Conservation (phyloP, 2,888 invertebrate species). For the Fragum fragum region DNA sequence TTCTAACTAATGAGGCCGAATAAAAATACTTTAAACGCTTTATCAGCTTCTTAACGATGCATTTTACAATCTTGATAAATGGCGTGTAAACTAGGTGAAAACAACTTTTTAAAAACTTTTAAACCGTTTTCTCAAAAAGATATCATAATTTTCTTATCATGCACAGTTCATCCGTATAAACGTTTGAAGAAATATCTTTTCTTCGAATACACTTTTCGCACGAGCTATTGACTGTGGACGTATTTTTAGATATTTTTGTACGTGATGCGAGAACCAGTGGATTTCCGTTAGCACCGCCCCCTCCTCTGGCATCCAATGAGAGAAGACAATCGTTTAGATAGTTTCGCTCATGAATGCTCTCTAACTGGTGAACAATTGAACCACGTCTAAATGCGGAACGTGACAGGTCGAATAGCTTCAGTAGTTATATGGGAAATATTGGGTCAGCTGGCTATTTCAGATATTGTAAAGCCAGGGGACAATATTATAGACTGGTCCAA, state of each 20-base stretch:
- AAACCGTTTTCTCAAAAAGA: neutral
- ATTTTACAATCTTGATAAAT: slow-evolving; percentile 14
- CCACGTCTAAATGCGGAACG: slow-evolving; percentile 37
- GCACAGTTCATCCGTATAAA: neutral
- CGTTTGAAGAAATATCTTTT: neutral
- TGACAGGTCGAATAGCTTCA: slow-evolving; percentile 38
- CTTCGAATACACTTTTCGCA: slow-evolving; percentile 41
- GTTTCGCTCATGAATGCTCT: slow-evolving; percentile 32
- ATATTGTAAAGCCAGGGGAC: too few species aligned
- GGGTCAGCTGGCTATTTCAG: neutral
- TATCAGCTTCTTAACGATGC: slow-evolving; percentile 14
- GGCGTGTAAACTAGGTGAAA: slow-evolving; percentile 27
- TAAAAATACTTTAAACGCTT: slow-evolving; percentile 19
- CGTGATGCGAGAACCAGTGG: slow-evolving; percentile 45
- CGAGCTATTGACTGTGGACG: slow-evolving; percentile 42
- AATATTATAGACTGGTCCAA: too few species aligned
- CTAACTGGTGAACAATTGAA: slow-evolving; percentile 48
- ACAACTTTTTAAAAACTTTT: neutral
- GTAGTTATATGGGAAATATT: slow-evolving; percentile 1
- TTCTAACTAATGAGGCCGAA: slow-evolving; percentile 2
- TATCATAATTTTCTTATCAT: slow-evolving; percentile 2
- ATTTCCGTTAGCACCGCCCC: slow-evolving; percentile 44
- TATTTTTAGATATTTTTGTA: slow-evolving; percentile 38
- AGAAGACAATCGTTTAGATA: slow-evolving; percentile 17
- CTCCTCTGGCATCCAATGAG: slow-evolving; percentile 39